phyloP scores from a whole-genome alignment of 2,113 vertebrate genomes.

The Xiphorhynchus elegans region DNA sequence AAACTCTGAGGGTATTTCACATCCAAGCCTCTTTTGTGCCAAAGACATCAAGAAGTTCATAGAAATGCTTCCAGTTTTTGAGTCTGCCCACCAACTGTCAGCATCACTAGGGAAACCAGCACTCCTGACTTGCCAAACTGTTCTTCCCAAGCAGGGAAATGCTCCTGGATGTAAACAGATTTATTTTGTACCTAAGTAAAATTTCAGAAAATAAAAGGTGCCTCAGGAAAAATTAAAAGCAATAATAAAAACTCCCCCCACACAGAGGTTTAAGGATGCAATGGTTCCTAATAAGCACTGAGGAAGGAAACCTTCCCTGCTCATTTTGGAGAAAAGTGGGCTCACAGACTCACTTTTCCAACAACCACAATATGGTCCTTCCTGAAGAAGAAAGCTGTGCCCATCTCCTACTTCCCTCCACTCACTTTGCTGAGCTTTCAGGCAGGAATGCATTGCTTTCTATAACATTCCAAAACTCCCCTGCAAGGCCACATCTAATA shows the following conservation, averaged over 20 bases:
- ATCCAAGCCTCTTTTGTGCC: background rate
- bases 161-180: background rate
- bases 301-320: background rate
- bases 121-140: background rate
- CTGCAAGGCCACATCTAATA: background rate
- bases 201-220: background rate
- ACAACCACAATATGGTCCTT: background rate
- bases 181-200: background rate
- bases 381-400: background rate
- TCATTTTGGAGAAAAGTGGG: background rate
- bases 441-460: background rate
- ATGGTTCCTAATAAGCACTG: background rate
- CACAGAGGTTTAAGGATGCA: background rate
- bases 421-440: background rate
- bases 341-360: background rate
- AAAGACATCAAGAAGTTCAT: background rate
- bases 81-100: background rate
- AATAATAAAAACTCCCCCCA: background rate
- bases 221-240: background rate
- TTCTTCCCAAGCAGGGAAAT: background rate
- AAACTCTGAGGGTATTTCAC: background rate
- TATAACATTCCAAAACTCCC: background rate
- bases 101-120: conserved; percentile 1
- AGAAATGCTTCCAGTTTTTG: background rate
- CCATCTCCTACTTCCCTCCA: background rate